Evolutionary conservation across 2,113 vertebrate species (phyloP).

Genomic region (Mesocricetus auratus): DNA sequence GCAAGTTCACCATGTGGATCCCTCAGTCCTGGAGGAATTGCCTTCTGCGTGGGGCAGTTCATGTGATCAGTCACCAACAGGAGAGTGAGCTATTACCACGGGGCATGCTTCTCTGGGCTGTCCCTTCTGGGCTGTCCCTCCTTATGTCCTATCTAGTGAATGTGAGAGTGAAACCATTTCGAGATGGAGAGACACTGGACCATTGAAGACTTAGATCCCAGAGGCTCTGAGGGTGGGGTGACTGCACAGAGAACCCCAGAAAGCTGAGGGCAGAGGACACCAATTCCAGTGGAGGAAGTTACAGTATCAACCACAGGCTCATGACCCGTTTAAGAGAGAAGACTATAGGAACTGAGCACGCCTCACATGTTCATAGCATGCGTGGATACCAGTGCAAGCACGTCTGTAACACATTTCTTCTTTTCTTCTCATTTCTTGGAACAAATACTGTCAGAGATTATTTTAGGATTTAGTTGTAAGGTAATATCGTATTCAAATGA

Average conservation of each 20-base stretch:
- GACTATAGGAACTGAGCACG: neutral
- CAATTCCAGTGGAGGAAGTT: neutral
- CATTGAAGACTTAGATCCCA: neutral
- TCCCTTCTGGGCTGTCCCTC: neutral
- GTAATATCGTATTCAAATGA: neutral
- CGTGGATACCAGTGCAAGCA: neutral
- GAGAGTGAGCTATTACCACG: neutral
- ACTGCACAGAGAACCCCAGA: neutral
- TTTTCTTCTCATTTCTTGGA: slow-evolving; percentile 2
- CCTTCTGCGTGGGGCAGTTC: neutral
- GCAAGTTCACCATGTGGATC: neutral
- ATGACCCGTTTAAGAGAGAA: no score
- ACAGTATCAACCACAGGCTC: neutral
- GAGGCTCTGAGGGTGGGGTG: neutral
- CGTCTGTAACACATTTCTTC: neutral
- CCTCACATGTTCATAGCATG: neutral
- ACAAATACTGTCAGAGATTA: neutral
- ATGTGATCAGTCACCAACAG: neutral
- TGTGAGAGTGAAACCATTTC: neutral
- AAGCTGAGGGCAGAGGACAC: neutral
- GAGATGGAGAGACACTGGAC: neutral
- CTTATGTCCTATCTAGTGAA: neutral
- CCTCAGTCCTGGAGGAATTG: neutral
- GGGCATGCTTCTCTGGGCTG: no score
- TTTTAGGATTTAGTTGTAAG: neutral